phyloP scores from a whole-genome alignment of 2,888 invertebrate genomes.

The Quadriops clusia region DNA sequence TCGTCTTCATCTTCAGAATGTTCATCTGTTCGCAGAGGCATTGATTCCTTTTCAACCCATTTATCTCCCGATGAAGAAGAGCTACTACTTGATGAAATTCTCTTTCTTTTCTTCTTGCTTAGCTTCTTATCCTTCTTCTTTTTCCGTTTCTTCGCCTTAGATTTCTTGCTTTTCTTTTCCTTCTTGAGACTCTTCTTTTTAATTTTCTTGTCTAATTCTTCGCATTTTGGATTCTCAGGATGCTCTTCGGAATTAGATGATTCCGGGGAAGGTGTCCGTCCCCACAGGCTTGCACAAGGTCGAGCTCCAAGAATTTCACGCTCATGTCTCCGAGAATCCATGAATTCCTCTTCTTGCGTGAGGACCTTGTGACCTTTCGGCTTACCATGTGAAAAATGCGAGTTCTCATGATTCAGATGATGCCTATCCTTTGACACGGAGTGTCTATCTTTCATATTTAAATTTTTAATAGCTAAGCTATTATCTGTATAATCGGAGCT shows the following conservation, averaged over 20 bases:
- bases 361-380: too few relatives aligned
- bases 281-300: slow-evolving; percentile 61
- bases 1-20: slow-evolving; percentile 41
- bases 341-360: slow-evolving; percentile 49
- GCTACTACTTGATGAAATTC: slow-evolving; percentile 36
- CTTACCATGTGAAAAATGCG: too few relatives aligned
- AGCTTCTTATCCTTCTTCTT: slow-evolving; percentile 44
- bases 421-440: too few relatives aligned
- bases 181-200: slow-evolving; percentile 36
- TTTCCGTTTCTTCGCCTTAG: slow-evolving; percentile 38
- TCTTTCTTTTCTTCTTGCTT: slow-evolving; percentile 26
- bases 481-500: too few relatives aligned
- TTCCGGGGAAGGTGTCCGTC: slow-evolving; percentile 56
- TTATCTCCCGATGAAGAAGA: slow-evolving; percentile 42
- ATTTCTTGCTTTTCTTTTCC: slow-evolving; percentile 40
- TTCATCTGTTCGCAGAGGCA: slow-evolving; percentile 2
- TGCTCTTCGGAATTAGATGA: too few relatives aligned
- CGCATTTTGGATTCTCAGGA: too few relatives aligned
- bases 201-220: slow-evolving; percentile 24
- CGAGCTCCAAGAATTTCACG: slow-evolving; percentile 62
- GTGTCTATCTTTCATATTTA: too few relatives aligned
- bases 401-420: too few relatives aligned
- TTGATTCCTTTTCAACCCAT: slow-evolving; percentile 52
- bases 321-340: slow-evolving; percentile 59
- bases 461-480: too few relatives aligned